Evolutionary conservation across 1,140 invertebrate species (phyloP), one percentile per base, ranked within the genome.

Genomic region (Mamestra configurata): DNA sequence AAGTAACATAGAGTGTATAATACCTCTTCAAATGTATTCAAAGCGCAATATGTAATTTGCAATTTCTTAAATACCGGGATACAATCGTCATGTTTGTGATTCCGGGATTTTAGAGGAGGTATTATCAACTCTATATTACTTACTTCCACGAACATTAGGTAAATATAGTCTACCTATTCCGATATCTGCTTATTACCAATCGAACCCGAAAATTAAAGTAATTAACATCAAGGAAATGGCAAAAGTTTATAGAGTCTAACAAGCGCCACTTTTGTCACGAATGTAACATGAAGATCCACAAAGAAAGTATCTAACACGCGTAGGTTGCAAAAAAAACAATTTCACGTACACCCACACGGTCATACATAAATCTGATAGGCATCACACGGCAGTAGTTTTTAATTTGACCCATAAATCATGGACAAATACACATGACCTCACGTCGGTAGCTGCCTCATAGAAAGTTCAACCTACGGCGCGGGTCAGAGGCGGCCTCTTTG

Each of bases 381-480:
- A 70, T 70, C 66, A 11, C 10, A 24, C 2, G 40, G 66, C 37
- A 46, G 37, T 70, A 46, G 20, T 51, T 71, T 51, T 71, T 71
- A 71, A 71, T 71, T 71, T 71, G 68, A 35, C 15, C 49, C 68
- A 53, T 71, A 71, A 71, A 53, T 53, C 27, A 71, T 27, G 22
- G 66, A 55, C 15, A 61, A 64, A 76, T 31, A 57, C 20, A 31
- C 24, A 24, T 61, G 73, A 76, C 73, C 73, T 76, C 73, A 76
- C 73, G 73, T 76, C 55, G 40, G 55, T 76, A 76, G 55, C 55
- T 24, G 40, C 72, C 40, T 43, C 53, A 43, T 64, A 76, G 73
- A 76, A 76, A 76, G 73, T 76, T 75, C 55, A 71, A 71, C 68
- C 18, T 66, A 66, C 24, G 37, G 59, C 24, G 35, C 35, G 35